Evolutionary conservation across 2,888 invertebrate genomes (phyloP), one percentile per base, ranked within the genome.

Genomic region (Drosophila greeni): DNA sequence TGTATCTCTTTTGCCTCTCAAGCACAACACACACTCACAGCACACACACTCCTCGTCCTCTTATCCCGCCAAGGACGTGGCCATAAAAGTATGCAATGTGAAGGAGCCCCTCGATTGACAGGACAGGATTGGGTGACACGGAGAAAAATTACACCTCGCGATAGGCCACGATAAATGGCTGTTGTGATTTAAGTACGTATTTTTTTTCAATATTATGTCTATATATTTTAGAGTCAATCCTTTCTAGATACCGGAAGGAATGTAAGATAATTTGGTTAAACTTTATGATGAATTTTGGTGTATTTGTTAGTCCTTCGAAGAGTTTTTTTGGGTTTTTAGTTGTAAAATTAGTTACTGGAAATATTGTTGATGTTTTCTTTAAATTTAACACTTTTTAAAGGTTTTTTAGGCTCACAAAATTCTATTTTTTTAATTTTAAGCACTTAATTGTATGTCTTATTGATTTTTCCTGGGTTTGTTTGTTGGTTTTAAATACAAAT

Each of bases 71-170:
- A 59, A 66, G 61, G 54, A 65, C 48, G 68, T 52, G 70, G 37
- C 73, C 82, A 85, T 85, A 77, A 83, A 85, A 85, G 78, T 79
- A 81, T 80, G 82, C 76, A 72, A 42, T 48, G 47, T 39, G 11
- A 8, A n/a, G 26, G n/a, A 31, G 18, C 36, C 33, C 37, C 45
- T 29, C 47, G 48, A 62, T 60, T 60, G 64, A 45, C 45, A 18
- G 34, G 37, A 37, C 29, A 31, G 34, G 36, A 61, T 56, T 56
- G 57, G 20, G 16, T 31, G 58, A 62, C 59, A 62, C 64, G 31
- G 47, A 18, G 37, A 45, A 18, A 59, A 59, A 61, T 37, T 45
- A 36, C 59, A 24, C 37, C 18, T 11, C 2, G 20, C 26, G 36
- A 24, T 42, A 23, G 16, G 16, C 16, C 16, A 8, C 14, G 40